A percentile compares a stretch with the other conserved stretches of the same genome.
Conservation (phyloP, 2,888 invertebrate genomes). For the Hyposoter didymator region DNA sequence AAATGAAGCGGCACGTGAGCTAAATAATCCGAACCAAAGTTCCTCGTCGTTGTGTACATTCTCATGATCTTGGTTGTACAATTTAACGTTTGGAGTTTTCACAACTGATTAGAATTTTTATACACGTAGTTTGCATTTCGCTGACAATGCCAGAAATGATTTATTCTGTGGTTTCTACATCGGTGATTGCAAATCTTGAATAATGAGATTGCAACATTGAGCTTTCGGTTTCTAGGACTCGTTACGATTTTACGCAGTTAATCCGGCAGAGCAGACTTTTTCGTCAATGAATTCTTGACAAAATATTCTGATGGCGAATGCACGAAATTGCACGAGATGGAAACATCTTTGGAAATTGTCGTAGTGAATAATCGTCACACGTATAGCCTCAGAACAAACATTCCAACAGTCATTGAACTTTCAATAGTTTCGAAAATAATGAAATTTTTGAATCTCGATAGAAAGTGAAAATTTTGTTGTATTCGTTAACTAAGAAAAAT, state of each 20-base stretch:
- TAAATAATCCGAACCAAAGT: background rate
- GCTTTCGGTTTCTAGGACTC: background rate
- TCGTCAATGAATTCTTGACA: background rate
- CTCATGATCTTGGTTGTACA: background rate
- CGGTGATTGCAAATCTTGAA: background rate
- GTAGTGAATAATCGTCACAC: background rate
- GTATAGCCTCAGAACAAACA: background rate
- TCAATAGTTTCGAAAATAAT: background rate
- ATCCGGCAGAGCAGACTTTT: background rate
- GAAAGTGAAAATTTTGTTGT: background rate
- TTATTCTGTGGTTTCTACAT: background rate
- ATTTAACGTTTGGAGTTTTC: slow-evolving; percentile 7
- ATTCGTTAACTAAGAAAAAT: background rate
- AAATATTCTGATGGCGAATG: background rate
- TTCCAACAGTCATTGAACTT: background rate
- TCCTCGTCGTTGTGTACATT: background rate
- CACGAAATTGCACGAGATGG: background rate
- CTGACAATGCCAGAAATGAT: background rate
- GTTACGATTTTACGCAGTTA: background rate
- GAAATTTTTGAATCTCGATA: background rate
- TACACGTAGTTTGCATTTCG: slow-evolving; percentile 17
- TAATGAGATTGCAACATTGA: background rate
- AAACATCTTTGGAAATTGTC: background rate
- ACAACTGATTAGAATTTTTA: background rate
- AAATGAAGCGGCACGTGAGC: background rate